Evolutionary conservation across 2,113 vertebrate species (phyloP), one percentile per base, ranked within the genome.

Genomic region (Rhinolophus sinicus): DNA sequence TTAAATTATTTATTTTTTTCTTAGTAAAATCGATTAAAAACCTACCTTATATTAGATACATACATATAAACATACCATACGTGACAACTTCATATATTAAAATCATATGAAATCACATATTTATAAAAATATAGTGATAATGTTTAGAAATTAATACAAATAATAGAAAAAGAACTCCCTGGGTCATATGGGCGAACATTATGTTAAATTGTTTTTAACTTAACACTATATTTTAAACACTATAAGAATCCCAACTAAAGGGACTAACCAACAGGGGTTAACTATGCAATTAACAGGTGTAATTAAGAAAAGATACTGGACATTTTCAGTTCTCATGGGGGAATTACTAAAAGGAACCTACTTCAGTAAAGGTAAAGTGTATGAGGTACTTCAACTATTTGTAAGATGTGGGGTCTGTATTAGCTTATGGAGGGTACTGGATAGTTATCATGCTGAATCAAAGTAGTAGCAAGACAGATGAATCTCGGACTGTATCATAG

Each of bases 161-260:
- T 19, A 56, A 44, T 92, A 40, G 33, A 3, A 40, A 33, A 93
- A 60, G 8, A 92, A 75, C 3, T 72, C 9, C 4, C 10, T 84
- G 54, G 22, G 11, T 77, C 24, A 35, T 73, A 67, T 67, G 8
- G 16, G 4, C 12, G 22, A 54, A 75, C 62, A 73, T 12, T 35
- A 6, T 86, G 19, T 62, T 92, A 40, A 60, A 62, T 91, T 86
- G 72, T 85, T 72, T 86, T 90, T 62, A 67, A 75, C 8, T 88
- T 96, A 80, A 67, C 6, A 24, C 11, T 80, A 3, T 75, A 73
- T 89, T 97, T 92, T 92, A 88, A 88, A 44, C 9, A 73, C 18
- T 77, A 6, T 65, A 65, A 44, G 15, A 88, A 95, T 58, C 6
- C 21, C 60, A 87, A 84, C 21, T 15, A 60, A 15, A 52, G 78